Evolutionary conservation across 2,888 invertebrate species (phyloP).

Genomic region (Portevinia maculata): DNA sequence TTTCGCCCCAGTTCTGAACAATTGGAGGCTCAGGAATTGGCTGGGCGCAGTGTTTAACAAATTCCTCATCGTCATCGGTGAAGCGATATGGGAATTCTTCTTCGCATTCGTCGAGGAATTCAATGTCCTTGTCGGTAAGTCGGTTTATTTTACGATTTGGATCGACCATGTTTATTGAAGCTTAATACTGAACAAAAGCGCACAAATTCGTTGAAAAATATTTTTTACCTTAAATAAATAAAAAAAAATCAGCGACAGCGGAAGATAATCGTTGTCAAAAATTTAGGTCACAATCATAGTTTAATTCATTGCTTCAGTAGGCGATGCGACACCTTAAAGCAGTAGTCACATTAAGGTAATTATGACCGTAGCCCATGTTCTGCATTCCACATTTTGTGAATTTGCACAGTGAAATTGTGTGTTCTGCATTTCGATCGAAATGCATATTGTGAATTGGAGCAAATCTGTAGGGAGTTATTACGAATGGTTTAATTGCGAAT

Average conservation of each 20-base stretch:
- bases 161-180: slow-evolving; percentile 80
- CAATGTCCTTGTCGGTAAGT: slow-evolving; percentile 85
- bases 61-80: slow-evolving; percentile 86
- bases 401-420: too few relatives aligned
- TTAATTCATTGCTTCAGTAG: background rate
- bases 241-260: too few relatives aligned
- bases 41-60: slow-evolving; percentile 83
- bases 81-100: slow-evolving; percentile 86
- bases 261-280: background rate
- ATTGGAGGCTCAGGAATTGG: slow-evolving; percentile 85
- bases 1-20: slow-evolving; percentile 84
- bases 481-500: too few relatives aligned
- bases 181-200: background rate
- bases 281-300: background rate
- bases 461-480: too few relatives aligned
- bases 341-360: too few relatives aligned
- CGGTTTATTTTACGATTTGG: slow-evolving; percentile 83
- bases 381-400: too few relatives aligned
- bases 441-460: too few relatives aligned
- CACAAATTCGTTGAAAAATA: too few relatives aligned
- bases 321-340: background rate
- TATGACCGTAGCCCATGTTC: too few relatives aligned
- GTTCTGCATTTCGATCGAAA: too few relatives aligned
- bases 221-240: too few relatives aligned
- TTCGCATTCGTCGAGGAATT: slow-evolving; percentile 86